phyloP scores from a whole-genome alignment of 1,140 invertebrate genomes.

The Danaus melanippus region DNA sequence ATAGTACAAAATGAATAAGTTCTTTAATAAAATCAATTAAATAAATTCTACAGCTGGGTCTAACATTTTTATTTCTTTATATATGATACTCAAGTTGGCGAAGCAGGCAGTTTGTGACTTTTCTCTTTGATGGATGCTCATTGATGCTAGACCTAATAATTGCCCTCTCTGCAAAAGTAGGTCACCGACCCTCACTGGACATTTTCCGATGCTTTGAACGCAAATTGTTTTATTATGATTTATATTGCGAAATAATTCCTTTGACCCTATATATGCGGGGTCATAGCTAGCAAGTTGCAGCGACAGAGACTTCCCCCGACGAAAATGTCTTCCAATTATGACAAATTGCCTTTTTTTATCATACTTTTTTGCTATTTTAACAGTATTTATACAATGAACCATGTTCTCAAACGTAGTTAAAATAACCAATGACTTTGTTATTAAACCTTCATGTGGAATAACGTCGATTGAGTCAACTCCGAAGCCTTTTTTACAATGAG shows the following conservation, averaged over 20 bases:
- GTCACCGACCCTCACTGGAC: constrained; percentile 48
- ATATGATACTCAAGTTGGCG: constrained; percentile 34
- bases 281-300: constrained; percentile 34
- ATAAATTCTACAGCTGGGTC: not conserved
- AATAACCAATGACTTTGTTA: constrained; percentile 42
- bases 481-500: constrained; percentile 53
- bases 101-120: constrained; percentile 37
- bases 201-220: constrained; percentile 37
- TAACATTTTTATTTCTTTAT: constrained; percentile 27
- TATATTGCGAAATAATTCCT: constrained; percentile 20
- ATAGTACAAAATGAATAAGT: no score
- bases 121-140: constrained; percentile 26
- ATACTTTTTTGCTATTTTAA: constrained; percentile 28
- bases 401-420: constrained; percentile 42
- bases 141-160: constrained; percentile 43
- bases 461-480: constrained; percentile 32
- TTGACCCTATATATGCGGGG: constrained; percentile 12
- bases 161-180: constrained; percentile 38
- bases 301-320: constrained; percentile 34
- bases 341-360: constrained; percentile 19
- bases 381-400: constrained; percentile 28
- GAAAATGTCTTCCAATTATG: constrained; percentile 44
- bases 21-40: no score
- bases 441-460: constrained; percentile 34
- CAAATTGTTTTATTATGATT: constrained; percentile 38